Evolutionary conservation across 2,888 invertebrate genomes (phyloP), one percentile per base, ranked within the genome.

Genomic region (Pterostichus madidus): DNA sequence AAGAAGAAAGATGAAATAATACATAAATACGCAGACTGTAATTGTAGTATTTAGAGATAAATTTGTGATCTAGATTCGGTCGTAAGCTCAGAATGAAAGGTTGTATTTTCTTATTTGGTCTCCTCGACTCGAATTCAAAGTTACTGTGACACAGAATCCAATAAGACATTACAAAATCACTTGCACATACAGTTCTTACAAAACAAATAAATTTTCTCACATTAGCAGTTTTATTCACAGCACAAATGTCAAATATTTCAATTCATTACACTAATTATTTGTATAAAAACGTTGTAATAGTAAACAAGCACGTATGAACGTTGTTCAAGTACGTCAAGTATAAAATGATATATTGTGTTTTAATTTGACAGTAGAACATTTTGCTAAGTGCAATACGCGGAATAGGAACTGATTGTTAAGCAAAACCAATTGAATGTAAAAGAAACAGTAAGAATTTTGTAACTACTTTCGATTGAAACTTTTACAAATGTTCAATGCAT

Each of bases 231-330:
- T 44, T 71, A 17, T 71, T 44, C 44, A 39, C 44, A 44, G 44
- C 17, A 71, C 44, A 44, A 15, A 71, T 71, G 68, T 71, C 68
- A 71, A 71, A 44, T 71, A 71, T 44, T 71, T 71, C 11, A 17
- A 17, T 71, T 71, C 44, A 71, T 71, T 71, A 71, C 44, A 61
- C 32, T 71, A 39, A 71, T 71, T 71, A 71, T 71, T 71, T 64
- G 44, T 71, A 44, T 71, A 71, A 15, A 44, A 39, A 71, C 39
- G 7, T 71, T 44, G 39, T 71, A 44, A 71, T 71, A 32, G 35
- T 64, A 35, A 31, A 64, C 13, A 64, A 35, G 13, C 49, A 49
- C 11, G n/a, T 11, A 49, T 49, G 3, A 1, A 24, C 24, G 44
- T 2, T 49, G 49, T 11, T n/a, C 3, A 49, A n/a, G 49, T 49